phyloP scores from a whole-genome alignment of 2,888 invertebrate species.

The Polydrusus tereticollis region DNA sequence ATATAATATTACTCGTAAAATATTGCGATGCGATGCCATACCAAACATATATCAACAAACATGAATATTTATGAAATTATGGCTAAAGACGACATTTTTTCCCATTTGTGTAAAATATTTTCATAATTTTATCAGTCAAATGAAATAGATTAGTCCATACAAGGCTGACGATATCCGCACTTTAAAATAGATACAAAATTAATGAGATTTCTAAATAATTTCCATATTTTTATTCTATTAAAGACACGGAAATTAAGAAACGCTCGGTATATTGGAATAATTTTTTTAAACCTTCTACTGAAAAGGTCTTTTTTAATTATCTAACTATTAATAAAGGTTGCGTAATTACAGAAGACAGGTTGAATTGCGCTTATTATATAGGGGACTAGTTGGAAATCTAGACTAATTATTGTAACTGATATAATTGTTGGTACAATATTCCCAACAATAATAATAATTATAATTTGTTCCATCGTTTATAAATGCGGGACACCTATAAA shows the following conservation, averaged over 20 bases:
- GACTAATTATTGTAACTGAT: background rate
- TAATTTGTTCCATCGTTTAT: background rate
- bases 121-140: background rate
- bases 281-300: too few species aligned
- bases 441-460: constrained; percentile 1
- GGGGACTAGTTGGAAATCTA: constrained; percentile 6
- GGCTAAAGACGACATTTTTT: background rate
- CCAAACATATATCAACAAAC: too few species aligned
- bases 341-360: background rate
- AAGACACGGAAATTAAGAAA: background rate
- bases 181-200: background rate
- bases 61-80: background rate
- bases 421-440: background rate
- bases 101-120: background rate
- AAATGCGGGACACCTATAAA: constrained; percentile 18
- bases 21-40: too few species aligned
- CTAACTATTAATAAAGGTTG: background rate
- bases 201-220: too few species aligned
- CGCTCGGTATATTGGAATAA: too few species aligned
- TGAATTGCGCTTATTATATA: background rate
- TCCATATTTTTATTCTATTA: too few species aligned
- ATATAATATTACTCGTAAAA: too few species aligned
- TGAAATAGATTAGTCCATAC: background rate
- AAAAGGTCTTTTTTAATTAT: background rate
- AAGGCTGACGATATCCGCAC: background rate